A percentile compares a stretch with the other conserved stretches of the same genome.
phyloP scores from a whole-genome alignment of 2,888 invertebrate species.

The Biston stratarius region DNA sequence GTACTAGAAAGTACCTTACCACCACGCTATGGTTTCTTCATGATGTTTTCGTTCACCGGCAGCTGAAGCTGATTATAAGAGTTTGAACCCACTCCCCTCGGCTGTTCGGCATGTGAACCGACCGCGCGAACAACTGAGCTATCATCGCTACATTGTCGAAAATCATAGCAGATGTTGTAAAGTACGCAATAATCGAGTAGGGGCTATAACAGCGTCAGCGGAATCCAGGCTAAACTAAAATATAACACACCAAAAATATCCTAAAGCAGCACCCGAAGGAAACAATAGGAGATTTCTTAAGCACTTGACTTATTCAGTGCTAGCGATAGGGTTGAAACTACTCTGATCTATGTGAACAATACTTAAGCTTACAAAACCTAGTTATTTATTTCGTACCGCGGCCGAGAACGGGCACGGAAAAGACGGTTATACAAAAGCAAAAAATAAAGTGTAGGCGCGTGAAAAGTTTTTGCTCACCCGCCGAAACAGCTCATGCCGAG shows the following conservation, averaged over 20 bases:
- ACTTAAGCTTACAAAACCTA: neutral
- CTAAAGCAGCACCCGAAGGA: neutral
- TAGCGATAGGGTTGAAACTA: neutral
- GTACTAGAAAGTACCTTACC: too few relatives aligned
- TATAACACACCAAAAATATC: neutral
- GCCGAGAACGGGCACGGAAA: neutral
- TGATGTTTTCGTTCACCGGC: too few relatives aligned
- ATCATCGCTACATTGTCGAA: neutral
- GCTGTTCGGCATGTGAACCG: too few relatives aligned
- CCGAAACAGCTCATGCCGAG: constrained; percentile 53
- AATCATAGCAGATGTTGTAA: neutral
- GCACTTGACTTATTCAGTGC: too few relatives aligned
- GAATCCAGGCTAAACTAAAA: neutral
- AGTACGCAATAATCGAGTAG: too few relatives aligned
- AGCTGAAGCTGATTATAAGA: too few relatives aligned
- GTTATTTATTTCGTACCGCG: constrained; percentile 4
- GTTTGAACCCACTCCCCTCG: too few relatives aligned
- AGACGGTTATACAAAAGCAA: constrained; percentile 43
- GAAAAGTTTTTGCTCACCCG: constrained; percentile 57
- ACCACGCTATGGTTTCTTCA: too few relatives aligned
- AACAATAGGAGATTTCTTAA: too few relatives aligned
- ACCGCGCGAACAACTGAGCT: too few relatives aligned
- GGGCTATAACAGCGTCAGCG: neutral
- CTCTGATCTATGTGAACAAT: neutral
- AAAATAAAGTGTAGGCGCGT: constrained; percentile 43